Percentiles rank a stretch among this genome's conserved stretches.
Conservation (phyloP, 2,888 invertebrate species). For the Liodrosophila aerea region DNA sequence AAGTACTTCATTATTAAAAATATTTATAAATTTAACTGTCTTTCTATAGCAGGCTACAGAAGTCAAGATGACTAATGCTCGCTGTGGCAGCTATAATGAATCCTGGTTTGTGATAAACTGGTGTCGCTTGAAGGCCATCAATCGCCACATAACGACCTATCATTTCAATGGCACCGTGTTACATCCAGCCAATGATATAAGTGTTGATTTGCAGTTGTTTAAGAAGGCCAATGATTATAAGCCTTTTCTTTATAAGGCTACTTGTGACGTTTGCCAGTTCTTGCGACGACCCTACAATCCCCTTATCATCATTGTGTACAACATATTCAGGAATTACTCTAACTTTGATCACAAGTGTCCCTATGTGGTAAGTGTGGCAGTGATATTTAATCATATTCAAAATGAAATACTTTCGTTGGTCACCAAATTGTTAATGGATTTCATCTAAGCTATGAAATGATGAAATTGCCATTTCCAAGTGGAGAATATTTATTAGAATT, state of each 20-base stretch:
- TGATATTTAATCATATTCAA: background rate
- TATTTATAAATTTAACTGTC: too few species aligned
- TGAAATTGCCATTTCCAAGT: conserved; percentile 25
- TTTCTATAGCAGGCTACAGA: too few species aligned
- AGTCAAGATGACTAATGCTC: conserved; percentile 41
- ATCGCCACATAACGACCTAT: conserved; percentile 17
- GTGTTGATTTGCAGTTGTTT: background rate
- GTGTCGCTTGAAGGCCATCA: conserved; percentile 32
- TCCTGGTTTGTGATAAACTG: conserved; percentile 14
- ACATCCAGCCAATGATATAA: background rate
- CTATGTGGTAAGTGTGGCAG: conserved; percentile 18
- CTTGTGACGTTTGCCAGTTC: conserved; percentile 21
- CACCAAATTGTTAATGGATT: conserved; percentile 6
- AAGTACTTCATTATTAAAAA: too few species aligned
- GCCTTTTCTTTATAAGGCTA: too few species aligned
- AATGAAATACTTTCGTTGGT: conserved; percentile 17
- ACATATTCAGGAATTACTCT: conserved; percentile 4
- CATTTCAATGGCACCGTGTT: background rate
- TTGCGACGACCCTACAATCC: conserved; percentile 5
- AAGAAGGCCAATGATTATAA: conserved; percentile 34
- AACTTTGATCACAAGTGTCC: conserved; percentile 39
- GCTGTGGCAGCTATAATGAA: conserved; percentile 28
- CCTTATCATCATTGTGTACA: conserved; percentile 6
- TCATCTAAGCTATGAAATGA: conserved; percentile 14
- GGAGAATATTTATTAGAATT: conserved; percentile 14